Percentiles rank a stretch among this genome's conserved stretches.
Evolutionary conservation across 2,888 invertebrate genomes (phyloP).

Genomic region (Crematogaster levior): DNA sequence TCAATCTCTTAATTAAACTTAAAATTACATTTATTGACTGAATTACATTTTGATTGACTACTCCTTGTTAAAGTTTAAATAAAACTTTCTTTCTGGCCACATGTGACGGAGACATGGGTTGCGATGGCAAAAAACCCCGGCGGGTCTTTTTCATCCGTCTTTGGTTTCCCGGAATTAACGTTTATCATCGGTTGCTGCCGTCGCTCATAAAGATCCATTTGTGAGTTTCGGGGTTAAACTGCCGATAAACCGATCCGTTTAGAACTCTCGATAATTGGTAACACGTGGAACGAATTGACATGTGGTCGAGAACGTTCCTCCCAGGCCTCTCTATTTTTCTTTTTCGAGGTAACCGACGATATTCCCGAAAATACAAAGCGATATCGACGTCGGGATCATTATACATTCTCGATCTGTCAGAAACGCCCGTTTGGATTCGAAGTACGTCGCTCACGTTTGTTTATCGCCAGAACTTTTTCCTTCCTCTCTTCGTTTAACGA

Average conservation of each 20-base stretch:
- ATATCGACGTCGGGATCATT: constrained; percentile 38
- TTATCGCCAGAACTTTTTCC: constrained; percentile 5
- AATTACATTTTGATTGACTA: not conserved
- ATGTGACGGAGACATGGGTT: not conserved
- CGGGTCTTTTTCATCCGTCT: constrained; percentile 14
- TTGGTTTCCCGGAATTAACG: constrained; percentile 33
- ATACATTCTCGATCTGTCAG: constrained; percentile 36
- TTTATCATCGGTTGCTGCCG: not conserved
- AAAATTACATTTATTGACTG: not conserved
- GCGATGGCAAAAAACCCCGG: not conserved
- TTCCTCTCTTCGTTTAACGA: constrained; percentile 5
- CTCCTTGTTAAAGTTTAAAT: not conserved
- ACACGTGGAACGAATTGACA: constrained; percentile 56
- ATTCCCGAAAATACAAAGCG: constrained; percentile 35
- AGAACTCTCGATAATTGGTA: constrained; percentile 57
- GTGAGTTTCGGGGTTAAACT: constrained; percentile 34
- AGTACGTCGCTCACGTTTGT: not conserved
- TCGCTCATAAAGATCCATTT: constrained; percentile 47
- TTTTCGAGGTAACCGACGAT: not conserved
- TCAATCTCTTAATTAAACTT: not conserved
- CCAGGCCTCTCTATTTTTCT: constrained; percentile 17
- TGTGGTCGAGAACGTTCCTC: constrained; percentile 42
- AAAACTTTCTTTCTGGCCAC: not conserved
- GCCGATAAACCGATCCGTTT: constrained; percentile 44
- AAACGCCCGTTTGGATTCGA: constrained; percentile 38